A percentile compares a stretch with the other conserved stretches of the same genome.
Evolutionary conservation across 1,140 invertebrate species (phyloP).

Genomic region (Anoplolepis gracilipes): DNA sequence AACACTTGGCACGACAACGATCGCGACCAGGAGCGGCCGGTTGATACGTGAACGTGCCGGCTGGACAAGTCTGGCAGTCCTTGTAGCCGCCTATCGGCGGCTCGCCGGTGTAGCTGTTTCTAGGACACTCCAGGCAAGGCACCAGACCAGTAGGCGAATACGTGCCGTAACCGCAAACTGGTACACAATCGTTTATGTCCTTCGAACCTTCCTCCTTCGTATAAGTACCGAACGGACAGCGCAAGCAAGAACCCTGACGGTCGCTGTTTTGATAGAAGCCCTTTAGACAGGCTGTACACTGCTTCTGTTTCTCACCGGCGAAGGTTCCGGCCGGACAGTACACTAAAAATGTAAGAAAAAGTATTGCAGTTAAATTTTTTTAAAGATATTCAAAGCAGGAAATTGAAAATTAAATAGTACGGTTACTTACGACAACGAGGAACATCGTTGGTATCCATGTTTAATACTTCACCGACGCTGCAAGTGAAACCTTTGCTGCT

Average conservation of each 20-base stretch:
- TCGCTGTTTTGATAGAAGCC: conserved; percentile 97
- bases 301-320: conserved; percentile 94
- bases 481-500: conserved; percentile 96
- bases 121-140: conserved; percentile 97
- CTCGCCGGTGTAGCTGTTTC: conserved; percentile 95
- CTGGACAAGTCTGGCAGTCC: conserved; percentile 96
- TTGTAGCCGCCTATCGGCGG: conserved; percentile 97
- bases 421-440: conserved; percentile 94
- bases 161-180: conserved; percentile 98
- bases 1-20: conserved; percentile 95
- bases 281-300: conserved; percentile 94
- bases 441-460: conserved; percentile 95
- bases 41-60: conserved; percentile 96
- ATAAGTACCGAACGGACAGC: conserved; percentile 96
- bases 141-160: conserved; percentile 96
- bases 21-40: conserved; percentile 94
- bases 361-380: conserved; percentile 41
- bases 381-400: conserved; percentile 37
- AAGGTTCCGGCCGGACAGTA: conserved; percentile 98
- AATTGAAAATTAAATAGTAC: not conserved
- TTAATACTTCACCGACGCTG: conserved; percentile 96
- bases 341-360: conserved; percentile 87
- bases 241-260: conserved; percentile 93
- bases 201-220: conserved; percentile 97
- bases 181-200: conserved; percentile 92